Evolutionary conservation across 1,140 invertebrate genomes (phyloP).

Genomic region (Leptinotarsa defecta): DNA sequence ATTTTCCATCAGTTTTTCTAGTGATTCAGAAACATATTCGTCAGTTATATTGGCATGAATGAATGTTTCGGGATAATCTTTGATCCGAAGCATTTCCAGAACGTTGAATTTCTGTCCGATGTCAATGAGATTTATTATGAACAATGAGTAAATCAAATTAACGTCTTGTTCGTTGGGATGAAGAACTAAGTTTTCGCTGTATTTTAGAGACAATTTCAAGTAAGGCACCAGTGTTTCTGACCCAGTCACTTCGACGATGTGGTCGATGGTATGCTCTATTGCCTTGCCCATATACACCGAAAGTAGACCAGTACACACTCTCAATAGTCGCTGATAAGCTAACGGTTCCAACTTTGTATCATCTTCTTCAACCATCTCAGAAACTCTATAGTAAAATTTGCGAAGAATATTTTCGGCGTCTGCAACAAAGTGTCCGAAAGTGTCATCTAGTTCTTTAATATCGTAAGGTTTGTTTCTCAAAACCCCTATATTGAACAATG

Average conservation of each 20-base stretch:
- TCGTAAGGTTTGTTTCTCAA: conserved; percentile 58
- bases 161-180: conserved; percentile 58
- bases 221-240: conserved; percentile 57
- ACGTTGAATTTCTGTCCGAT: conserved; percentile 59
- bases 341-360: conserved; percentile 53
- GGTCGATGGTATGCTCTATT: conserved; percentile 60
- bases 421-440: conserved; percentile 58
- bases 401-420: conserved; percentile 57
- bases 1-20: conserved; percentile 33
- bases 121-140: conserved; percentile 57
- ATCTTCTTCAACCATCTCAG: conserved; percentile 53
- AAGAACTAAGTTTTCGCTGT: conserved; percentile 58
- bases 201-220: conserved; percentile 59
- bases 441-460: conserved; percentile 57
- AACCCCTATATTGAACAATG: conserved; percentile 61
- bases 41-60: conserved; percentile 41
- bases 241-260: conserved; percentile 58
- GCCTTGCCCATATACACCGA: conserved; percentile 60
- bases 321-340: conserved; percentile 40
- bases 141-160: conserved; percentile 56
- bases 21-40: conserved; percentile 32
- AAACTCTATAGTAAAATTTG: conserved; percentile 54
- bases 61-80: conserved; percentile 28
- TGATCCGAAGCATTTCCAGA: conserved; percentile 52
- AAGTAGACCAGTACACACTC: conserved; percentile 57